Base-by-base conservation (phyloP, 2,113 vertebrate species). In the Brachypteracias leptosomus region DNA sequence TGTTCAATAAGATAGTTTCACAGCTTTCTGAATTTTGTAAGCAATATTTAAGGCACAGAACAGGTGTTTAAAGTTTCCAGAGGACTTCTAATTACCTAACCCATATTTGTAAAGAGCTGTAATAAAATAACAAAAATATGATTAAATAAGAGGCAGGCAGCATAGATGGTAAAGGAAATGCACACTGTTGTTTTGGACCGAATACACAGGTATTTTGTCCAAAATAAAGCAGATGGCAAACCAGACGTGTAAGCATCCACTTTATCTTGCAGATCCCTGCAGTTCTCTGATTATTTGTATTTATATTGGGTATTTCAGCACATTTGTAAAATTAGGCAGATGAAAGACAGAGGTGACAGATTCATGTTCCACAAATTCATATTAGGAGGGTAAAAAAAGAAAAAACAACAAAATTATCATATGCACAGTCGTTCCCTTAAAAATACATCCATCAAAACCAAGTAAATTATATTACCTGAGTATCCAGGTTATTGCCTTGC, bases 201-300 rank as follows among this genome's bases (percentile, higher is more conserved):
- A 96, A 81, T 79, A 92, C 68, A 81, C 55, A 85, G 42, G 78
- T 85, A 89, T 81, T 93, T 5, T 57, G 71, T 85, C 85, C 90
- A 96, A 96, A 97, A 75, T 19, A 72, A 82, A 97, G 83, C 97
- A 98, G 97, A 96, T 96, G 96, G 97, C 38, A 65, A 95, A 96
- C 42, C 80, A 84, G 95, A 93, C 80, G 93, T 51, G 52, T 91
- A 91, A 93, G 84, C 85, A 91, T 89, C 77, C 68, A 61, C 73
- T 97, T 97, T 81, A 94, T 93, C 96, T 97, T 95, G 85, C 86
- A 84, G 93, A 80, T 95, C 96, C 96, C 62, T 93, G 85, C 16
- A 7, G 54, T 89, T 97, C 89, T 95, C 84, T 96, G 93, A 89
- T 92, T 85, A 80, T 24, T 66, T 73, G 90, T 94, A 92, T 96